These are phyloP conservation scores for Micoletzkya japonica DNA, from an alignment of 2,888 invertebrate genomes.

Conservation along the genomic window DNA sequence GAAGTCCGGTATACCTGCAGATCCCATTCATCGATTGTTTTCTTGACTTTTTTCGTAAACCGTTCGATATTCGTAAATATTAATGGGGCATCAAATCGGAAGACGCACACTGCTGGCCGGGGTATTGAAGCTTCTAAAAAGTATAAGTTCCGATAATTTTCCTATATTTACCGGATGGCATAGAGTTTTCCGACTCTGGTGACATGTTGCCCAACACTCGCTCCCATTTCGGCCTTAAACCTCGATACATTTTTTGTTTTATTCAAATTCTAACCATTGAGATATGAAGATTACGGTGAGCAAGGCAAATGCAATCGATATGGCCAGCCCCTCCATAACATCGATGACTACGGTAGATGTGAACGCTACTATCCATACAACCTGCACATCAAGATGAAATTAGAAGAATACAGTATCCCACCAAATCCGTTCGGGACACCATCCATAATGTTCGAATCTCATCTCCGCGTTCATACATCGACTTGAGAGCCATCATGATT, in stretches of 20 bases:
- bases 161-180: neutral
- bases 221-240: neutral
- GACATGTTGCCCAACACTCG: neutral
- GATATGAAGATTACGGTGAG: conserved; percentile 75
- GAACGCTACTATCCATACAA: conserved; percentile 82
- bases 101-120: conserved; percentile 39
- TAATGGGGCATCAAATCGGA: conserved; percentile 66
- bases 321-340: conserved; percentile 79
- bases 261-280: conserved; percentile 62
- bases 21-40: conserved; percentile 22
- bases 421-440: conserved; percentile 78
- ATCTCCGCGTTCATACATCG: conserved; percentile 71
- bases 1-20: neutral
- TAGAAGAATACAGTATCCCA: conserved; percentile 45
- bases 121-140: neutral
- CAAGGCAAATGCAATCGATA: conserved; percentile 78
- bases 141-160: too few species aligned
- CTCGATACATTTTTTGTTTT: neutral
- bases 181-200: too few species aligned
- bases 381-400: conserved; percentile 37
- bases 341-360: conserved; percentile 77
- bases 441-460: conserved; percentile 77
- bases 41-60: conserved; percentile 62
- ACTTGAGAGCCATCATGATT: conserved; percentile 65
- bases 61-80: conserved; percentile 66